Evolutionary conservation across 2,113 vertebrate species (phyloP).

Genomic region (Picathartes gymnocephalus): DNA sequence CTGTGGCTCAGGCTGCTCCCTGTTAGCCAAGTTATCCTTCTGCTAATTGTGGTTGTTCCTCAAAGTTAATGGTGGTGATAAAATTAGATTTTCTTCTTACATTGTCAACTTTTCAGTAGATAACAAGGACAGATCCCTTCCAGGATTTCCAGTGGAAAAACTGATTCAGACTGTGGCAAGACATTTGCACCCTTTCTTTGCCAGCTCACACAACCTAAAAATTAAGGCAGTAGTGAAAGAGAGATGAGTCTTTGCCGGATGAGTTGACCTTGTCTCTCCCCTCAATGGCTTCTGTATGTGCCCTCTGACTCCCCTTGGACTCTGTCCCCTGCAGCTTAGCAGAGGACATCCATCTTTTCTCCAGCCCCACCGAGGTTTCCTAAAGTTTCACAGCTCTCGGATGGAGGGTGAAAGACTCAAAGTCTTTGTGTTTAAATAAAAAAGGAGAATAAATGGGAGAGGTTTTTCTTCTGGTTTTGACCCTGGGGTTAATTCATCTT

Average conservation of each 20-base stretch:
- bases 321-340: neutral
- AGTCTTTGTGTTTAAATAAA: neutral
- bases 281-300: neutral
- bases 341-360: neutral
- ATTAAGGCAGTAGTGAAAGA: neutral
- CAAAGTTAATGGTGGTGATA: neutral
- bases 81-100: constrained; percentile 25
- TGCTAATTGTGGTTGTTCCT: neutral
- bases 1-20: neutral
- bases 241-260: neutral
- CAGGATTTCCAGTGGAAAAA: constrained; percentile 19
- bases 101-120: constrained; percentile 10
- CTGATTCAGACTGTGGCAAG: neutral
- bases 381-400: neutral
- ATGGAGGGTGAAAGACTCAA: neutral
- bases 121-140: neutral
- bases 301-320: neutral
- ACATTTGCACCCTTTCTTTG: neutral
- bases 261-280: neutral
- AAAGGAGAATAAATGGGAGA: neutral
- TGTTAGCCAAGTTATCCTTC: neutral
- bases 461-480: neutral
- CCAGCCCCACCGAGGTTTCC: neutral
- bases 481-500: neutral
- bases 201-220: neutral